Evolutionary conservation across 1,140 invertebrate genomes (phyloP), one percentile per base, ranked within the genome.

Genomic region (Bombus fervidus): DNA sequence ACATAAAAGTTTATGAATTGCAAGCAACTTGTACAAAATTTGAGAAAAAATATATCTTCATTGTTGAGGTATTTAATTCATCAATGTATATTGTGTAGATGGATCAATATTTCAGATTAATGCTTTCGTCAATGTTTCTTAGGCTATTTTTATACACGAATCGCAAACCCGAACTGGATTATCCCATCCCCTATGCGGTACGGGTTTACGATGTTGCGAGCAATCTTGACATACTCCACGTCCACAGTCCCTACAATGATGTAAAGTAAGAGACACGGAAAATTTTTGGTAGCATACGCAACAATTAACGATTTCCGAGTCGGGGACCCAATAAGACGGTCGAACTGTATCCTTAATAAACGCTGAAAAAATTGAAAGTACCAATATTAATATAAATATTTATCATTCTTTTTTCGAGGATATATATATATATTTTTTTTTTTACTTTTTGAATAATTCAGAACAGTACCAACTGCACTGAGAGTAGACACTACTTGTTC

Each of bases 251-350:
- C 98, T 95, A 92, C 98, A 98, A 92, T 98, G 98, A 93, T 98
- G 98, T 18, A 97, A 95, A 3, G 95, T 86, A 31, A 95, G 47
- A 2, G 82, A 78, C n/a, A 89, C 89, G 9, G 90, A 92, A 83
- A 95, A 95, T 34, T 89, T 79, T 25, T 92, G 90, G 3, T 96
- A 92, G 93, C 98, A 98, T 2, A 97, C 96, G 81, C 93, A 95
- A 92, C 98, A 98, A 53, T 95, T 93, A 9, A 94, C 95, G 28
- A 97, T 96, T 89, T 97, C 96, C 2, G 96, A 96, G 94, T 98
- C 98, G 0, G 97, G 97, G 53, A 97, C 96, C 98, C 98, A 98
- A 92, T 98, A 98, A 3, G 96, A 95, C 8, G 98, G 98, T 68
- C 97, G 95, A n/a, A 97, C 97, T 3, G 96, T 96, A 87, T 98